These are phyloP conservation scores for Sebastes cheni DNA, from an alignment of 2,797 vertebrate genomes.

Conservation along the genomic window DNA sequence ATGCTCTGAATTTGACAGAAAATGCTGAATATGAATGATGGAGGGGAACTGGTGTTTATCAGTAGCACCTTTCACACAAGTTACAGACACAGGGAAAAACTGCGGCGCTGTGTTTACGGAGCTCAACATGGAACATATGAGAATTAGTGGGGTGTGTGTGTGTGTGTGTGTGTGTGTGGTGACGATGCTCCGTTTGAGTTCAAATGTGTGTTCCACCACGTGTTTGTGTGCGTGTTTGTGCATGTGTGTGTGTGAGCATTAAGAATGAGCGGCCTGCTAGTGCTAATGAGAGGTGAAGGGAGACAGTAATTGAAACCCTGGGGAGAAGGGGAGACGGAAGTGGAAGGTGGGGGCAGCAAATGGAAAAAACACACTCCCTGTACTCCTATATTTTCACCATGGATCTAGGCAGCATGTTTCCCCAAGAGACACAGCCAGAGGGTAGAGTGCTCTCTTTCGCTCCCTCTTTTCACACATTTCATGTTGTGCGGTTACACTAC, in stretches of 20 bases:
- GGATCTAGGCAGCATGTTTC: conserved; percentile 53
- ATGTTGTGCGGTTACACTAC: conserved; percentile 36
- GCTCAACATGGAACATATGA: conserved; percentile 66
- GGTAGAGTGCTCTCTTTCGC: conserved; percentile 20
- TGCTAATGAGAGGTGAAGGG: conserved; percentile 85
- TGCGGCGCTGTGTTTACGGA: conserved; percentile 57
- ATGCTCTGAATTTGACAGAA: conserved; percentile 49
- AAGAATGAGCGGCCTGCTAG: conserved; percentile 72
- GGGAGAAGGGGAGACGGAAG: conserved; percentile 62
- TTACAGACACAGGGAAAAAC: conserved; percentile 47
- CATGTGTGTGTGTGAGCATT: conserved; percentile 50
- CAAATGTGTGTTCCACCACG: conserved; percentile 13
- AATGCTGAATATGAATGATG: conserved; percentile 62
- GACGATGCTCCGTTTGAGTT: conserved; percentile 38
- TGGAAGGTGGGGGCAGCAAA: conserved; percentile 23
- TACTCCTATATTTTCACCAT: conserved; percentile 60
- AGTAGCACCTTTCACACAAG: conserved; percentile 31
- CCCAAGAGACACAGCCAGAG: conserved; percentile 65
- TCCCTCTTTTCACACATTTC: conserved; percentile 40
- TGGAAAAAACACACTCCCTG: conserved; percentile 55
- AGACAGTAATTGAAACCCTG: conserved; percentile 84
- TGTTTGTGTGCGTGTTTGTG: not conserved
- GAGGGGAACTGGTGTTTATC: conserved; percentile 49
- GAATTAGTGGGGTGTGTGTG: conserved; percentile 29
- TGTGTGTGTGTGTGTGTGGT: conserved; percentile 11